These are phyloP conservation scores for Sclerodermus sp. DNA, from an alignment of 2,888 invertebrate genomes.

Conservation along the genomic window DNA sequence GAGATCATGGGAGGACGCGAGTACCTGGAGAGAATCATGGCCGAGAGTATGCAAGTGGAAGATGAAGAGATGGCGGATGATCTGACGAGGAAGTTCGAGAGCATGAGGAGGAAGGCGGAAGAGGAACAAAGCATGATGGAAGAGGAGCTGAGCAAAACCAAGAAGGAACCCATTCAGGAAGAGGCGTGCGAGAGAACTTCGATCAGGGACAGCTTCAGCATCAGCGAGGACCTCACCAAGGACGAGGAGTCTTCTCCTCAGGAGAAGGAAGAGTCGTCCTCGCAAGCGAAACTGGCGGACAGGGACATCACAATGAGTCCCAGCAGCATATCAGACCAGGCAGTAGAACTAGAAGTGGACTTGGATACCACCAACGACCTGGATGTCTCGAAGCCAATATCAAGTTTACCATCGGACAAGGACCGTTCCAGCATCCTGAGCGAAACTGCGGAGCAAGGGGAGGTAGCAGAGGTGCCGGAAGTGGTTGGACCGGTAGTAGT, in stretches of 20 bases:
- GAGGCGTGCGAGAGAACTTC: constrained; percentile 35
- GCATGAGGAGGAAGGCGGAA: constrained; percentile 35
- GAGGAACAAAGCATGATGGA: constrained; percentile 11
- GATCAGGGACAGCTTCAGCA: constrained; percentile 41
- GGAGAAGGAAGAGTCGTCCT: constrained; percentile 41
- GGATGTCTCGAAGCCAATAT: constrained; percentile 22
- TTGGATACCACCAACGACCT: constrained; percentile 31
- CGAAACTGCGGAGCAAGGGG: constrained; percentile 12
- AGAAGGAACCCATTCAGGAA: constrained; percentile 18
- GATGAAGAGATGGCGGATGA: constrained; percentile 48
- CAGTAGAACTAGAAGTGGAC: constrained; percentile 45
- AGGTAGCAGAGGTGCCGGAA: too few relatives aligned
- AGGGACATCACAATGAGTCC: constrained; percentile 49
- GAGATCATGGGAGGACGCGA: constrained; percentile 16
- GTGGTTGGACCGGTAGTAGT: too few relatives aligned
- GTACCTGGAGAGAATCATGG: constrained; percentile 26
- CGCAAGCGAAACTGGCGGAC: constrained; percentile 35
- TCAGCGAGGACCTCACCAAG: constrained; percentile 48
- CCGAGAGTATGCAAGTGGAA: constrained; percentile 21
- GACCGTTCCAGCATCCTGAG: constrained; percentile 15
- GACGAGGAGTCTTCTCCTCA: constrained; percentile 46
- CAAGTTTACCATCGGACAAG: constrained; percentile 23
- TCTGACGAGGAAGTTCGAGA: constrained; percentile 45
- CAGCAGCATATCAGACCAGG: constrained; percentile 49
- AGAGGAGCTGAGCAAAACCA: background rate